Percentiles rank a stretch among this genome's conserved stretches.
Conservation (phyloP, 2,797 vertebrate species). For the Tolypeutes matacus region DNA sequence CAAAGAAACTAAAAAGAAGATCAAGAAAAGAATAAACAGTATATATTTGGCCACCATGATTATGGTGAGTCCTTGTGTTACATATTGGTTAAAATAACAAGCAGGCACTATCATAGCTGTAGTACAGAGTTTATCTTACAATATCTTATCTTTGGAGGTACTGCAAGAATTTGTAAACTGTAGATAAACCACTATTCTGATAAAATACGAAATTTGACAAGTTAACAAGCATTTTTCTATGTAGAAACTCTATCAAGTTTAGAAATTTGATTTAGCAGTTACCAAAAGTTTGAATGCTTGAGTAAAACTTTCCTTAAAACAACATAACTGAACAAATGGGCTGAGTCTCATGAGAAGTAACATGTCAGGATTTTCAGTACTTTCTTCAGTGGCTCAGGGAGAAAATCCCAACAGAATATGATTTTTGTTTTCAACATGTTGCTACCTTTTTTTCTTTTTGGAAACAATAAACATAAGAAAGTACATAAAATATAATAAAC, state of each 20-base stretch:
- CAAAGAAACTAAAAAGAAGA: background rate
- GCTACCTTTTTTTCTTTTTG: background rate
- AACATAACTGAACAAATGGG: background rate
- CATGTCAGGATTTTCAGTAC: background rate
- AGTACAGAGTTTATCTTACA: background rate
- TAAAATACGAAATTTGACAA: background rate
- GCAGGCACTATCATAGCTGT: background rate
- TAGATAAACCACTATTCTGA: background rate
- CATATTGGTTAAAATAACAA: background rate
- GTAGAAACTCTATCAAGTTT: background rate
- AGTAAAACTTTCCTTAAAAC: conserved; percentile 8
- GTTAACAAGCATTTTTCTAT: background rate
- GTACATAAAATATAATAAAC: background rate
- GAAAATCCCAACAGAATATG: background rate
- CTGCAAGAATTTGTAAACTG: background rate
- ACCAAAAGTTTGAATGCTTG: background rate
- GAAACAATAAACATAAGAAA: conserved; percentile 22
- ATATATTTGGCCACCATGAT: background rate
- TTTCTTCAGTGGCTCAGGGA: background rate
- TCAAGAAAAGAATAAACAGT: background rate
- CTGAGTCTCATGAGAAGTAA: background rate
- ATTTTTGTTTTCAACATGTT: conserved; percentile 39
- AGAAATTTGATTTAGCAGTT: background rate
- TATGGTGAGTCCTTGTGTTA: background rate
- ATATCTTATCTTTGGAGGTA: background rate